Evolutionary conservation across 2,888 invertebrate species (phyloP), one percentile per base, ranked within the genome.

Genomic region (Perizoma flavofasciatum): DNA sequence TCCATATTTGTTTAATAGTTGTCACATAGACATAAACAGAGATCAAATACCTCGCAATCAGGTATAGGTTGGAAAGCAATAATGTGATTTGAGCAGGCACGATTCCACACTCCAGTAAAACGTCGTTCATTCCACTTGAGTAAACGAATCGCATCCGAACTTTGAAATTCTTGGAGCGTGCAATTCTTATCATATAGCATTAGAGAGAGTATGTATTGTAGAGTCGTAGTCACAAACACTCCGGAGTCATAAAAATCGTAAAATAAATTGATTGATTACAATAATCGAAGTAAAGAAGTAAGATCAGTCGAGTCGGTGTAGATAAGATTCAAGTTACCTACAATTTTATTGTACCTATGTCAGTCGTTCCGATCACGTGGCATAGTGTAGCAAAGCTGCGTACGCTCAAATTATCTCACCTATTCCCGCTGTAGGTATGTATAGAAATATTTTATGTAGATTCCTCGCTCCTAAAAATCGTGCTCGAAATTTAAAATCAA

Each of bases 121-220:
- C 67, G 65, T 71, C 68, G 68, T 59, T 72, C 68, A 67, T 70
- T 72, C 69, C 66, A 67, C 59, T 70, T 66, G 59, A 71, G 58
- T 63, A 54, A 55, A 58, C 59, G 49, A 54, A 59, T 54, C 49
- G 41, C 34, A 49, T 55, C 48, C 6, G 37, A 43, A 22, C 48
- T 55, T 55, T 10, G 45, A 40, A 52, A 60, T 45, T 51, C 46
- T 50, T 55, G 22, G 4, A 41, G 41, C 39, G 43, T 48, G 11
- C 11, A 40, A 40, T 54, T 54, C 45, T 46, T 41, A 47, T 47
- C 32, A 52, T 22, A 22, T 22, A 3, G 22, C 22, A 22, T 22
- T 22, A 9, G 34, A n/a, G n/a, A n/a, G n/a, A n/a, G n/a, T 9
- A 34, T 47, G 22, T 47, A 34, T 47, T 34, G 45, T 32, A 22